Conservation (phyloP, 2,888 invertebrate genomes). For the Drosophila barbarae region DNA sequence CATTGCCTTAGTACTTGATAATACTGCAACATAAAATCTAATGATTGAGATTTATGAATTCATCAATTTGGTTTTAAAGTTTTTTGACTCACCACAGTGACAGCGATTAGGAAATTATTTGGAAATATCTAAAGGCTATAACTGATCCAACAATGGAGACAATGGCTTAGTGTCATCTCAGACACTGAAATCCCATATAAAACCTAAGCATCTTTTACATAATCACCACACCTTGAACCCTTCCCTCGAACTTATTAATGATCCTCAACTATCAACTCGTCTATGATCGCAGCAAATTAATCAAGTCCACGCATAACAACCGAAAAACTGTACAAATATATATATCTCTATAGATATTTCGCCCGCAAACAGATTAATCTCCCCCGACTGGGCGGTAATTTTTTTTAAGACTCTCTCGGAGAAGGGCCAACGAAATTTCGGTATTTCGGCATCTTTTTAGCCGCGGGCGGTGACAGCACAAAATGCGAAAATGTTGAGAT, state of each 20-base stretch:
- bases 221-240: conserved; percentile 38
- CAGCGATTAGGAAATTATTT: background rate
- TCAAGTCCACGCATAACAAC: conserved; percentile 31
- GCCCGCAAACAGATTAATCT: conserved; percentile 55
- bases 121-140: background rate
- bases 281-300: conserved; percentile 38
- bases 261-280: conserved; percentile 35
- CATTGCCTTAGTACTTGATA: background rate
- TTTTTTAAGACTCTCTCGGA: conserved; percentile 24
- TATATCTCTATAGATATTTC: conserved; percentile 13
- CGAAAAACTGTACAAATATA: conserved; percentile 9
- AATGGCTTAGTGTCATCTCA: conserved; percentile 7
- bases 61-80: background rate
- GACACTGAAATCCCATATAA: conserved; percentile 11
- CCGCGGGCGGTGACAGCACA: conserved; percentile 40
- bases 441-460: background rate
- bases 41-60: background rate
- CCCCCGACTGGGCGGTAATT: conserved; percentile 23
- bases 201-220: conserved; percentile 27
- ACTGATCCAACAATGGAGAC: conserved; percentile 4
- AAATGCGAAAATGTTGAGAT: conserved; percentile 33
- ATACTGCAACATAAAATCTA: background rate
- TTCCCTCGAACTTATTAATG: conserved; percentile 25
- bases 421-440: conserved; percentile 31
- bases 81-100: background rate